These are phyloP conservation scores for Zaprionus lineosus DNA, from an alignment of 2,888 invertebrate genomes.

Conservation along the genomic window DNA sequence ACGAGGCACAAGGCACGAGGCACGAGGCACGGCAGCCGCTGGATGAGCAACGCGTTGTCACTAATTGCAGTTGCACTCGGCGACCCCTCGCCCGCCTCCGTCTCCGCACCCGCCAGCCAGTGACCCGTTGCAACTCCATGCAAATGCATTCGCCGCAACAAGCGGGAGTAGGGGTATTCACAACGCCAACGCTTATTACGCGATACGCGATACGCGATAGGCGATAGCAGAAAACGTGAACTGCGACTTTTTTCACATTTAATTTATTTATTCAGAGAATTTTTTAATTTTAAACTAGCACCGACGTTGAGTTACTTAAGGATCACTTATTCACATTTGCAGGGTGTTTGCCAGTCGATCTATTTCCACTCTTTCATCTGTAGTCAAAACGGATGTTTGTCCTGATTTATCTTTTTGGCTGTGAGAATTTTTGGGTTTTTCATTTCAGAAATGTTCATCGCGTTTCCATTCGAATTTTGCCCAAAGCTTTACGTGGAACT, in stretches of 20 bases:
- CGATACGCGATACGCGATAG: too few species aligned
- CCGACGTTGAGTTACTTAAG: too few species aligned
- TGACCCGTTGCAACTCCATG: background rate
- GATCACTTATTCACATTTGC: too few species aligned
- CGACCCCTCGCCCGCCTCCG: background rate
- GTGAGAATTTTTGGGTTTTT: constrained; percentile 6
- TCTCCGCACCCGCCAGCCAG: background rate
- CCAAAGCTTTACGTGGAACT: constrained; percentile 11
- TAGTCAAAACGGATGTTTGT: constrained; percentile 33
- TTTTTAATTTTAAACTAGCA: too few species aligned
- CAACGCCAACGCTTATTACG: too few species aligned
- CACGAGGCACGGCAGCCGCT: constrained; percentile 27
- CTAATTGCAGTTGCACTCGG: constrained; percentile 40
- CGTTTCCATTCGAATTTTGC: constrained; percentile 6
- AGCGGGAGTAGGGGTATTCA: too few species aligned
- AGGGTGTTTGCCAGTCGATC: background rate
- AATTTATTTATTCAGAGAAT: too few species aligned
- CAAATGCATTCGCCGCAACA: too few species aligned
- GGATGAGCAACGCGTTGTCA: constrained; percentile 11
- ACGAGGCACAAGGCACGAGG: constrained; percentile 38
- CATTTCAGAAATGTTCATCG: constrained; percentile 19
- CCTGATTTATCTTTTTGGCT: constrained; percentile 20
- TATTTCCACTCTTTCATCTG: background rate
- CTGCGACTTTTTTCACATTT: too few species aligned
- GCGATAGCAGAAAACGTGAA: too few species aligned